A percentile compares a stretch with the other conserved stretches of the same genome.
phyloP scores from a whole-genome alignment of 37 sponge, comb jelly and placozoan genomes.

The Tethya wilhelma region DNA sequence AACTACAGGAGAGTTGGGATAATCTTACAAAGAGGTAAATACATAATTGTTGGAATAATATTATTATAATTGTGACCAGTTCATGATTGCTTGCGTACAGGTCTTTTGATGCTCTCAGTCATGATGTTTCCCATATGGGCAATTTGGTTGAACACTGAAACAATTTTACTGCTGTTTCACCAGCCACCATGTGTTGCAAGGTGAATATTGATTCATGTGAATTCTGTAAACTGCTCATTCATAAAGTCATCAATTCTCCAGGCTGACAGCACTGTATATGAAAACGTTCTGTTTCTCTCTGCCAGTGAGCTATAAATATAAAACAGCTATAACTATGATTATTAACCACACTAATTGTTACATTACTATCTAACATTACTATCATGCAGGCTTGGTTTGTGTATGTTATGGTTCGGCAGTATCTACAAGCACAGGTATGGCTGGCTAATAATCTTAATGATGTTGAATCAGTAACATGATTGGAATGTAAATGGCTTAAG shows the following conservation, averaged over 20 bases:
- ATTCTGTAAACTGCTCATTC: background rate
- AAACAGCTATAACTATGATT: background rate
- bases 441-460: too few species aligned
- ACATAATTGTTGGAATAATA: background rate
- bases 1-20: constrained; percentile 65
- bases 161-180: constrained; percentile 42
- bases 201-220: background rate
- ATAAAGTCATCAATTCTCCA: background rate
- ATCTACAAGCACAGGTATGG: constrained; percentile 43
- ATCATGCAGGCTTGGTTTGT: constrained; percentile 16
- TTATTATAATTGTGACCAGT: background rate
- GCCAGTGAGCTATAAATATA: constrained; percentile 20
- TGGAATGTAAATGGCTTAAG: too few species aligned
- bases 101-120: constrained; percentile 35
- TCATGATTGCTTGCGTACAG: background rate
- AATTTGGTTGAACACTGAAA: constrained; percentile 64
- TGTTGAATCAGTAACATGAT: too few species aligned
- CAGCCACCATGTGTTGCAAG: constrained; percentile 66
- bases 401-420: constrained; percentile 27
- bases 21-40: constrained; percentile 53
- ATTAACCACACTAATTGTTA: too few species aligned
- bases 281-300: constrained; percentile 16
- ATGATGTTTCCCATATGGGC: constrained; percentile 31
- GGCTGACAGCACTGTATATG: constrained; percentile 21
- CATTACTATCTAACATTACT: too few species aligned